Evolutionary conservation across 2,797 vertebrate genomes (phyloP), one percentile per base, ranked within the genome.

Genomic region (Siniperca obscura): DNA sequence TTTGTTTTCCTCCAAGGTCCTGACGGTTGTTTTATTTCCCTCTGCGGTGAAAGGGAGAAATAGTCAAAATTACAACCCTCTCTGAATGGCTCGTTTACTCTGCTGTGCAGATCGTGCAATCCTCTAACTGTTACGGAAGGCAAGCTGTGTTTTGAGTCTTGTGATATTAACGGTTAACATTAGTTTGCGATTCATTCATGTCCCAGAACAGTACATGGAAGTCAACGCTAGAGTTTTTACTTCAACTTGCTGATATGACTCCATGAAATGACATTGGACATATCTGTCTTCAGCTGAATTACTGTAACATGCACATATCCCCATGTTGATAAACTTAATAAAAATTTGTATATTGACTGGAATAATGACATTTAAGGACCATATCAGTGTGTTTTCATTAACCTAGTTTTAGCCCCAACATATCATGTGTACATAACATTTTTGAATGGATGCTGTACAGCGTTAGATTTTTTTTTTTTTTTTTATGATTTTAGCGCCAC

Each of bases 331-430:
- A 7, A 44, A 30, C 36, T 0, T 0, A 2, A 30, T 42, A 16
- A 34, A 56, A 44, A 64, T 0, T 1, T 6, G 0, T 7, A 2
- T 25, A 1, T 46, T 14, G 11, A 27, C 11, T 40, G 14, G 0
- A 44, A 10, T 8, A 40, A 25, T 27, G 60, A 22, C n/a, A 17
- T 52, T 55, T 22, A 74, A 65, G 34, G 0, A 52, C 16, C 46
- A 64, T 1, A 22, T 40, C 5, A 21, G 42, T n/a, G 40, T 59
- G 25, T 34, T 44, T 30, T 22, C 4, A 19, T 55, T 30, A 44
- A n/a, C 14, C 50, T 52, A 38, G 5, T 12, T n/a, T 11, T 7
- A 61, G 0, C 70, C 46, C 10, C 12, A 55, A 21, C 34, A 34
- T 34, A 19, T 48, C 27, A 36, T 9, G 27, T 62, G 30, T 21